phyloP scores from a whole-genome alignment of 2,113 vertebrate species.

The Callaeas wilsoni region DNA sequence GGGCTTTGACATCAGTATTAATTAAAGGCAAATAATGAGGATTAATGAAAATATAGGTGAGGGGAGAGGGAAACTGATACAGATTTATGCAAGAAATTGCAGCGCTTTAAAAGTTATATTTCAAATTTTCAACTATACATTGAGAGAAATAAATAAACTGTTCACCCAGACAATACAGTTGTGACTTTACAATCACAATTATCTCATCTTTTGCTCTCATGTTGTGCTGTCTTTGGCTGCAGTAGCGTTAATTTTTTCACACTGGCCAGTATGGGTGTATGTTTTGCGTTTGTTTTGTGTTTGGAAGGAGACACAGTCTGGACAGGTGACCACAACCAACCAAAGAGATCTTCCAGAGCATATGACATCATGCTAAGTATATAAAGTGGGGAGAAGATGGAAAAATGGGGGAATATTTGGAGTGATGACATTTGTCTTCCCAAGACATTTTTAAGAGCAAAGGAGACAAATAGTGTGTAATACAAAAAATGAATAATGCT shows the following conservation, averaged over 20 bases:
- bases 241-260: neutral
- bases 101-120: neutral
- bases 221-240: neutral
- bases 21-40: neutral
- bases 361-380: too few relatives aligned
- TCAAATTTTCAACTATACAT: neutral
- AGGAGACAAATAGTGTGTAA: neutral
- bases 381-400: neutral
- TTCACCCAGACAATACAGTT: neutral
- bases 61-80: fast-evolving
- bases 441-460: neutral
- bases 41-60: neutral
- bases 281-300: neutral
- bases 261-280: neutral
- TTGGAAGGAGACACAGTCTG: neutral
- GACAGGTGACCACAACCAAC: neutral
- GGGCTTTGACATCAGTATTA: neutral
- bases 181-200: neutral
- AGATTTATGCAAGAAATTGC: neutral
- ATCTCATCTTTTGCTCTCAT: neutral
- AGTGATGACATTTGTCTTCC: neutral
- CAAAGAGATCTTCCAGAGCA: neutral
- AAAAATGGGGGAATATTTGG: neutral
- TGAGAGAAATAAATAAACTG: neutral
- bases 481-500: neutral